These are phyloP conservation scores for Apostichopus californicus DNA, from an alignment of 35 echinoderm and acorn worm species.

Conservation along the genomic window DNA sequence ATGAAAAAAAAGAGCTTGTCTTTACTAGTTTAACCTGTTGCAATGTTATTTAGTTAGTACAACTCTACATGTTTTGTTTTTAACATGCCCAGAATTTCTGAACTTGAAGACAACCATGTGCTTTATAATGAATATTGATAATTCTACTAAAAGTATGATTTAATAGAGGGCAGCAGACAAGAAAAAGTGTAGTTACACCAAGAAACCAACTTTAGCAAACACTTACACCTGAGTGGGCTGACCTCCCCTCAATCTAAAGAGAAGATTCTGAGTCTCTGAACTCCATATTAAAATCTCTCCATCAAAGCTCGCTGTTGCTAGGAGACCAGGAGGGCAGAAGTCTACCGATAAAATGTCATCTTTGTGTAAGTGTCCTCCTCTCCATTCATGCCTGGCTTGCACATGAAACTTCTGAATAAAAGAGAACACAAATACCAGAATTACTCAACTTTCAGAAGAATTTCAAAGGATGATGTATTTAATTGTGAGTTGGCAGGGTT, in stretches of 20 bases:
- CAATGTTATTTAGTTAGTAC: too few relatives aligned
- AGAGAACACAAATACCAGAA: neutral
- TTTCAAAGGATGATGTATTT: too few relatives aligned
- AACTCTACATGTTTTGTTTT: too few relatives aligned
- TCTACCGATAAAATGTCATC: conserved; percentile 93
- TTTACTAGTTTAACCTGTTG: too few relatives aligned
- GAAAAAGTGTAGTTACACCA: neutral
- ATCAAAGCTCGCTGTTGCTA: conserved; percentile 97
- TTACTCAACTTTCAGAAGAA: too few relatives aligned
- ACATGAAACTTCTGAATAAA: conserved; percentile 43
- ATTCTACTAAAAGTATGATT: neutral
- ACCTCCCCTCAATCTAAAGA: conserved; percentile 79
- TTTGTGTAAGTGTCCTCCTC: conserved; percentile 89
- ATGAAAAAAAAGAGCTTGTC: too few relatives aligned
- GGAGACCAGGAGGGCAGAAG: conserved; percentile 78
- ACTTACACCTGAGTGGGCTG: conserved; percentile 85
- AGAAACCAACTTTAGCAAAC: neutral
- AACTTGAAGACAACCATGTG: too few relatives aligned
- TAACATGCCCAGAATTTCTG: too few relatives aligned
- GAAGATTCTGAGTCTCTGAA: conserved; percentile 83
- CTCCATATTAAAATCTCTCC: conserved; percentile 97
- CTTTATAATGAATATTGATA: neutral
- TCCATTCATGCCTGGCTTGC: conserved; percentile 78
- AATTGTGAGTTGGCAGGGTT: too few relatives aligned
- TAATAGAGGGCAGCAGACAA: neutral